A percentile compares a stretch with the other conserved stretches of the same genome.
Conservation (phyloP, 2,888 invertebrate species). For the Tachina lurida region DNA sequence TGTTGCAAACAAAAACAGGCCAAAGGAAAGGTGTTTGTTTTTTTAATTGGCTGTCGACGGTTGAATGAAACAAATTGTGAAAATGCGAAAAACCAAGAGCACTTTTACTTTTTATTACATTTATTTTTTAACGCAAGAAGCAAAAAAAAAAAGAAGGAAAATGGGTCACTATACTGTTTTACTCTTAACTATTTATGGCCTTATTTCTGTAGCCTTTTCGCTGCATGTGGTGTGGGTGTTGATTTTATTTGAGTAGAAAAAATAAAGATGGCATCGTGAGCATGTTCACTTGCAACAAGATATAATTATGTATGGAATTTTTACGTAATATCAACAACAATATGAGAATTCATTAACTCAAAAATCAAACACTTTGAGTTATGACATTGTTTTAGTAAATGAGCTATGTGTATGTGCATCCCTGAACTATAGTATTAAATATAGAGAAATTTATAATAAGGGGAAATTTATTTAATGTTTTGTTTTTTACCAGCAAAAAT, state of each 20-base stretch:
- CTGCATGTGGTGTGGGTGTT: neutral
- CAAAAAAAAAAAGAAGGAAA: neutral
- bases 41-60: constrained; percentile 57
- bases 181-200: constrained; percentile 37
- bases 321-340: too few relatives aligned
- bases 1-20: constrained; percentile 30
- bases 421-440: too few relatives aligned
- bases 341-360: too few relatives aligned
- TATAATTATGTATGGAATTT: too few relatives aligned
- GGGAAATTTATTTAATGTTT: too few relatives aligned
- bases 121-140: constrained; percentile 9
- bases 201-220: constrained; percentile 47
- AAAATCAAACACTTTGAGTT: too few relatives aligned
- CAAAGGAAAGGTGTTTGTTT: constrained; percentile 38
- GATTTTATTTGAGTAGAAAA: neutral
- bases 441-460: too few relatives aligned
- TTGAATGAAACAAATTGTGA: constrained; percentile 31
- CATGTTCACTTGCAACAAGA: too few relatives aligned
- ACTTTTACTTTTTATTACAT: constrained; percentile 61
- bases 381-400: too few relatives aligned
- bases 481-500: too few relatives aligned
- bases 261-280: neutral
- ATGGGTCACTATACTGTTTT: constrained; percentile 40
- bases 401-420: too few relatives aligned
- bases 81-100: constrained; percentile 13